phyloP scores from a whole-genome alignment of 2,888 invertebrate genomes.

The Agonopterix subpropinquella region DNA sequence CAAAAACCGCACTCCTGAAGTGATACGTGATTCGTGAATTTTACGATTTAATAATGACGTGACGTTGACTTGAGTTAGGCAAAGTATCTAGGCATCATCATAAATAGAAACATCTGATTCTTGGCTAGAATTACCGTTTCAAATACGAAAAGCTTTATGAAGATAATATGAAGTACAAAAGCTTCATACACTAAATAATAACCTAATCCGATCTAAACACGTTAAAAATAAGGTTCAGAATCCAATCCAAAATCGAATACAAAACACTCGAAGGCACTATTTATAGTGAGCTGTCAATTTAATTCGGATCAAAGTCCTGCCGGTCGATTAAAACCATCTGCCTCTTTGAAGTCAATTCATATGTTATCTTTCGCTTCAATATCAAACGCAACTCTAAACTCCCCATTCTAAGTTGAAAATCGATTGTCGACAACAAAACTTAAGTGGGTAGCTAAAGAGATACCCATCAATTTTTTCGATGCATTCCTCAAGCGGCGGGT shows the following conservation, averaged over 20 bases:
- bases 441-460: constrained; percentile 26
- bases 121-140: too few relatives aligned
- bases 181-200: too few relatives aligned
- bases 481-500: constrained; percentile 49
- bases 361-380: neutral
- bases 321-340: constrained; percentile 46
- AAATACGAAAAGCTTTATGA: too few relatives aligned
- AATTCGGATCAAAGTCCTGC: constrained; percentile 45
- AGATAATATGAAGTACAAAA: too few relatives aligned
- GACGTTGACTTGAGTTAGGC: too few relatives aligned
- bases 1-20: too few relatives aligned
- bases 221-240: constrained; percentile 4
- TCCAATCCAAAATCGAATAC: neutral
- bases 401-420: neutral
- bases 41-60: too few relatives aligned
- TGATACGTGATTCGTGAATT: too few relatives aligned
- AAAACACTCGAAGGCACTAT: constrained; percentile 26
- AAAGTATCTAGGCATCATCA: too few relatives aligned
- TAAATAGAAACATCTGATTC: too few relatives aligned
- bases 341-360: constrained; percentile 10
- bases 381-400: neutral
- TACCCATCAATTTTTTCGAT: constrained; percentile 30
- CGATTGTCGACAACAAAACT: constrained; percentile 1
- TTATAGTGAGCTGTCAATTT: constrained; percentile 56
- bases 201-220: too few relatives aligned